Base-by-base conservation (phyloP, 2,797 vertebrate genomes). In the Gobionotothen gibberifrons region DNA sequence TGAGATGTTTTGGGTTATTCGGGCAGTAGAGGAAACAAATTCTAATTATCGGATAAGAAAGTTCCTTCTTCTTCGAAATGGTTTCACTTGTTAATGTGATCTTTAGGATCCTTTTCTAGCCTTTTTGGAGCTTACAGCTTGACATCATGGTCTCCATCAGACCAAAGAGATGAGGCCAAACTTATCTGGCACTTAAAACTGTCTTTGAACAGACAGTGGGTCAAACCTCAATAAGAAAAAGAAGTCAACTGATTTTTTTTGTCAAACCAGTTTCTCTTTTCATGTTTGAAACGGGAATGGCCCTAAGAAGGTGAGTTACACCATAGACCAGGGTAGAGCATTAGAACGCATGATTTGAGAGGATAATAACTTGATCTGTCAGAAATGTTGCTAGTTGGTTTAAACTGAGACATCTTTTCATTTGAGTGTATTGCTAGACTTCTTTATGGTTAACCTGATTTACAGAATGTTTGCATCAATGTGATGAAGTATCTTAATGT, bases 401-500 rank as follows among this genome's bases (percentile, higher is more conserved):
- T 13, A 40, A 5, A 8, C 32, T 13, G 42, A 21, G 22, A 17
- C 42, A 21, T 55, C 32, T 47, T 43, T 72, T 12, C 5, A n/a
- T 63, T 39, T 39, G 54, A 19, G 7, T 26, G 19, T 11, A 42
- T 15, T 36, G 32, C 17, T 51, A 6, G 47, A 56, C 58, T 49
- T 16, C 15, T 40, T 21, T 11, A 19, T 22, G 47, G 19, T 51
- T 5, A 32, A 76, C 57, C 53, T 51, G 13, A 64, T 72, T 68
- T 51, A 72, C 19, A 57, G 12, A 52, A 16, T 42, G 46, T 47
- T 76, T 69, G 63, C 85, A 81, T 79, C 63, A 79, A 81, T 80
- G 67, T 83, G 80, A 85, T 85, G 66, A 83, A 74, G 75, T 53
- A 74, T 42, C 43, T 42, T 55, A 15, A 69, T 56, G 65, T 53